These are phyloP conservation scores for Notocelia uddmanniana DNA, from an alignment of 2,888 invertebrate genomes.

Conservation along the genomic window DNA sequence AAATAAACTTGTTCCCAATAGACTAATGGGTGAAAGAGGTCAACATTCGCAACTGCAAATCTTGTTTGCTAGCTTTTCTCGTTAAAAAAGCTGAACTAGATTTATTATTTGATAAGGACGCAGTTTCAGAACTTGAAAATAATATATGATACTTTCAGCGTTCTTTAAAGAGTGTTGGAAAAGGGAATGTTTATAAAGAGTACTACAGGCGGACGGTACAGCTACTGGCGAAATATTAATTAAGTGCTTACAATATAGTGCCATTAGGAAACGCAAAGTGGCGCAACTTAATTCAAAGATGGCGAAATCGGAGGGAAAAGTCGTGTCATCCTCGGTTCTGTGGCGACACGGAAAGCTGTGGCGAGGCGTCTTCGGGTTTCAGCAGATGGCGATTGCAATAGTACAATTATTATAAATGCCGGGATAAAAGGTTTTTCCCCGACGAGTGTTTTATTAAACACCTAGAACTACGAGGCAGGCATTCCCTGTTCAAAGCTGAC, in stretches of 20 bases:
- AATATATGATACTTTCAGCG: no score
- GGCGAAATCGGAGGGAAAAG: slow-evolving; percentile 24
- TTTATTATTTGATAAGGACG: background rate
- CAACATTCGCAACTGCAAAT: background rate
- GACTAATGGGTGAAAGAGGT: background rate
- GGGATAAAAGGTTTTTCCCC: no score
- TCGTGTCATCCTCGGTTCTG: slow-evolving; percentile 19
- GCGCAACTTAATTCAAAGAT: slow-evolving; percentile 18
- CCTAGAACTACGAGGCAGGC: background rate
- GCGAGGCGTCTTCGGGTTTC: background rate
- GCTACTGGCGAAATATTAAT: background rate
- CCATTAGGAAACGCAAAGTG: slow-evolving; percentile 10
- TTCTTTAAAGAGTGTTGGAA: background rate
- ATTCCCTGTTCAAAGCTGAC: no score
- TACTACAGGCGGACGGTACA: background rate
- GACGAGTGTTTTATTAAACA: background rate
- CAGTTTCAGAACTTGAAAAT: background rate
- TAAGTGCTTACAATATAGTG: slow-evolving; percentile 13
- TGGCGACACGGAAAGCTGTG: slow-evolving; percentile 6
- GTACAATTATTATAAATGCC: background rate
- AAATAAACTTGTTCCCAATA: background rate
- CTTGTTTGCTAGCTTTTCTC: background rate
- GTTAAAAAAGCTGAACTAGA: background rate
- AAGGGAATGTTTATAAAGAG: background rate
- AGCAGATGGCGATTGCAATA: background rate